Percentiles rank a stretch among this genome's conserved stretches.
Evolutionary conservation across 2,797 vertebrate genomes (phyloP).

Genomic region (Novumbra hubbsi): DNA sequence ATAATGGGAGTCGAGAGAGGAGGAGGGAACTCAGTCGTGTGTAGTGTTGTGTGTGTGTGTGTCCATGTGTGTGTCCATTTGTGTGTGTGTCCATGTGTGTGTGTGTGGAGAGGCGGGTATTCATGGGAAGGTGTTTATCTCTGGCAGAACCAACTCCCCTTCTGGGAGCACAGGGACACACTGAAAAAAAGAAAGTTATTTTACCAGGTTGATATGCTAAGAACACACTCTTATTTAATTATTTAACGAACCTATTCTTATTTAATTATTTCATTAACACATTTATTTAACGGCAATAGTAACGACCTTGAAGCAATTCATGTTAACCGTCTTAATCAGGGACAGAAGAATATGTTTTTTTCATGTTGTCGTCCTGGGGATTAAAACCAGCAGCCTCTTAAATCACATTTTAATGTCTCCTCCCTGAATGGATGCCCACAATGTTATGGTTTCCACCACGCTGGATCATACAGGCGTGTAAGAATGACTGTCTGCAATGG

Average conservation of each 20-base stretch:
- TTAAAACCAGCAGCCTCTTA: too few species aligned
- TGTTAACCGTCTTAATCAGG: too few species aligned
- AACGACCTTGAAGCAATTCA: too few species aligned
- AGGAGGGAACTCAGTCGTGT: not conserved
- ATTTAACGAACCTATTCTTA: too few species aligned
- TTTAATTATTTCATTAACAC: too few species aligned
- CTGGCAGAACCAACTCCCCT: constrained; percentile 13
- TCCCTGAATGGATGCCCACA: too few species aligned
- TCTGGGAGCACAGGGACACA: not conserved
- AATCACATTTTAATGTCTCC: not conserved
- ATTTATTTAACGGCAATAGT: too few species aligned
- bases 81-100: not conserved
- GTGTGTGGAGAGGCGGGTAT: constrained; percentile 20
- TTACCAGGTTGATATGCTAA: too few species aligned
- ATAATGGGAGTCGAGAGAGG: not conserved
- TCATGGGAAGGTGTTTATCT: constrained; percentile 29
- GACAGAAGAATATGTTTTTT: too few species aligned
- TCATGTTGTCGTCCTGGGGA: too few species aligned
- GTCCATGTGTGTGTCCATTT: not conserved
- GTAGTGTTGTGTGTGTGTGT: not conserved
- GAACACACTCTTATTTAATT: too few species aligned
- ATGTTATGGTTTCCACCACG: not conserved
- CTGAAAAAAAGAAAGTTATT: not conserved
- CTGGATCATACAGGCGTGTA: not conserved
- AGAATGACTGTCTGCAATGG: not conserved